Evolutionary conservation across 2,797 vertebrate genomes (phyloP).

Genomic region (Poeciliopsis turneri): DNA sequence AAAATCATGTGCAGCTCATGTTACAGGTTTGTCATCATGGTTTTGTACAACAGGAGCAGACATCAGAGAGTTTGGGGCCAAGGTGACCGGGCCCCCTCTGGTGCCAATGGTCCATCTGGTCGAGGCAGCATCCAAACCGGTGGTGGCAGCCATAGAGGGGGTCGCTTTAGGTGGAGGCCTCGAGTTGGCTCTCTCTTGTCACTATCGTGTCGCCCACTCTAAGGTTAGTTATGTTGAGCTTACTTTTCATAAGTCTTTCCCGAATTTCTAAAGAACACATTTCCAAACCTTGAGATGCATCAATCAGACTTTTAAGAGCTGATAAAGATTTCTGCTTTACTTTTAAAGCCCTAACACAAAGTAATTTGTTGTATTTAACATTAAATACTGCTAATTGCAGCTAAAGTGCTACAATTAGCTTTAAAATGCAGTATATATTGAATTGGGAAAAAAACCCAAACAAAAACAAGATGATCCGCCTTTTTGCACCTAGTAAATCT

Average conservation of each 20-base stretch:
- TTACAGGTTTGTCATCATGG: background rate
- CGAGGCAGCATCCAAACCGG: constrained; percentile 85
- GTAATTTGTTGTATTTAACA: background rate
- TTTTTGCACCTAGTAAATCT: background rate
- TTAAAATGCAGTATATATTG: background rate
- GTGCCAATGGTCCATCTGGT: constrained; percentile 80
- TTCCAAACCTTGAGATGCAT: background rate
- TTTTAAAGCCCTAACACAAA: background rate
- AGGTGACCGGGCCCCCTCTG: constrained; percentile 46
- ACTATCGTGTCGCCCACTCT: constrained; percentile 88
- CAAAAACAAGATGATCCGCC: background rate
- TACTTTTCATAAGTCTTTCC: background rate
- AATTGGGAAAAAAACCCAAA: background rate
- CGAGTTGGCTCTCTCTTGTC: constrained; percentile 91
- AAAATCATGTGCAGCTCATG: background rate
- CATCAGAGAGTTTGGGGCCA: constrained; percentile 81
- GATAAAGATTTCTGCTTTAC: background rate
- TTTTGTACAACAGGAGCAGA: constrained; percentile 84
- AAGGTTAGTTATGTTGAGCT: constrained; percentile 75
- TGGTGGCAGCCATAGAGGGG: constrained; percentile 92
- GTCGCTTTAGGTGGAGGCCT: constrained; percentile 90
- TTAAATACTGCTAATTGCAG: background rate
- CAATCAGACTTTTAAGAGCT: background rate
- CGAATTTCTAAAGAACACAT: background rate
- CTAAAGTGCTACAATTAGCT: background rate